A percentile compares a stretch with the other conserved stretches of the same genome.
These are phyloP conservation scores for Diorhabda carinulata DNA, from an alignment of 1,140 invertebrate genomes.

Conservation along the genomic window DNA sequence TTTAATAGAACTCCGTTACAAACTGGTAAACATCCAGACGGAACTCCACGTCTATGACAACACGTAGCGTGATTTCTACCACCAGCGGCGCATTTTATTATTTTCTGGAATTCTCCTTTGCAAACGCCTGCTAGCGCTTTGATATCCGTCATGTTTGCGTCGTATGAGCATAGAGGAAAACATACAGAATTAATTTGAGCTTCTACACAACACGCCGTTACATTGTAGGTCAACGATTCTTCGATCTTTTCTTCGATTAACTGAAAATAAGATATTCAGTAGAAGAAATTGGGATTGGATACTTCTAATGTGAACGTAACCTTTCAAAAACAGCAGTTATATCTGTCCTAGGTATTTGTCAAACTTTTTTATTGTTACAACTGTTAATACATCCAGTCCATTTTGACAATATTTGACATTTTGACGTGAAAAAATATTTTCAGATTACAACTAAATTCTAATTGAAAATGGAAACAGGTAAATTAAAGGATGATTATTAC, in stretches of 20 bases:
- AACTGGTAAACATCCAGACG: constrained; percentile 63
- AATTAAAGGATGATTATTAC: too few relatives aligned
- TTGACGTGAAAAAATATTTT: too few relatives aligned
- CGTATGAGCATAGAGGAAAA: constrained; percentile 76
- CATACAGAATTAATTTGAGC: constrained; percentile 68
- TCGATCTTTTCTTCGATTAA: constrained; percentile 56
- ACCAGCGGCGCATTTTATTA: constrained; percentile 64
- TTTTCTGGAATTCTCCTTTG: constrained; percentile 61
- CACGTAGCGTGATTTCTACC: constrained; percentile 73
- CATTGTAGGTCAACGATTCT: constrained; percentile 60
- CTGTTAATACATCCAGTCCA: too few relatives aligned
- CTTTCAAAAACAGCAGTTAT: too few relatives aligned
- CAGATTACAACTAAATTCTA: too few relatives aligned
- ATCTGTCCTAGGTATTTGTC: too few relatives aligned
- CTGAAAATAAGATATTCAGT: constrained; percentile 39
- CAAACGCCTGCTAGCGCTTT: constrained; percentile 63
- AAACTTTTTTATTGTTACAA: too few relatives aligned
- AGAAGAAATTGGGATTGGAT: too few relatives aligned
- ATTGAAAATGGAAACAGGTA: too few relatives aligned
- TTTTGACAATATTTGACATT: too few relatives aligned
- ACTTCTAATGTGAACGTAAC: too few relatives aligned
- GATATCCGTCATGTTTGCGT: constrained; percentile 74
- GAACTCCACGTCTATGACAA: constrained; percentile 69
- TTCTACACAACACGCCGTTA: constrained; percentile 70
- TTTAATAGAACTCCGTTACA: constrained; percentile 69